Evolutionary conservation across 2,888 invertebrate genomes (phyloP).

Genomic region (Acronicta psi): DNA sequence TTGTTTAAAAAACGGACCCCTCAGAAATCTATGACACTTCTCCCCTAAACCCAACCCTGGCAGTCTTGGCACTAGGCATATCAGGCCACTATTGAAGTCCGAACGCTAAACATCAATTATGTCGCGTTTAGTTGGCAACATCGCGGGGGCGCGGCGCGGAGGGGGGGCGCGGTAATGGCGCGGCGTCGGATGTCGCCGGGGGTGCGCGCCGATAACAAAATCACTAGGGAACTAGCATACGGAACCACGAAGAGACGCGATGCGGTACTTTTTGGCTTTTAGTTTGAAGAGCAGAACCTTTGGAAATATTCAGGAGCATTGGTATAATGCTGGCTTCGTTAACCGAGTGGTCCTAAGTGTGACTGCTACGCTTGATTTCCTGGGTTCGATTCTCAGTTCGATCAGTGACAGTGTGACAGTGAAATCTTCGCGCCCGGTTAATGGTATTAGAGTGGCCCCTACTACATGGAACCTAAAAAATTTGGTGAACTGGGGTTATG

Average conservation of each 20-base stretch:
- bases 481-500: no score
- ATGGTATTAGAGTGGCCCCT: no score
- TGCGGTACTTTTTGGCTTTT: constrained; percentile 45
- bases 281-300: neutral
- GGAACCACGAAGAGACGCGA: constrained; percentile 59
- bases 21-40: no score
- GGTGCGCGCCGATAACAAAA: constrained; percentile 87
- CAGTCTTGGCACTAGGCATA: constrained; percentile 22
- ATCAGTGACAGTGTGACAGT: no score
- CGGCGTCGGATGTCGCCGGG: constrained; percentile 87
- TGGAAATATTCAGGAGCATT: no score
- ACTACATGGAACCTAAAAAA: no score
- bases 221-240: constrained; percentile 82
- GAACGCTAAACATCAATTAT: constrained; percentile 58
- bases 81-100: constrained; percentile 50
- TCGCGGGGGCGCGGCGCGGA: constrained; percentile 52
- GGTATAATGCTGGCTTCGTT: no score
- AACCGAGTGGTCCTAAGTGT: no score
- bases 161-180: constrained; percentile 78
- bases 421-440: no score
- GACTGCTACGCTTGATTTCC: no score
- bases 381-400: no score
- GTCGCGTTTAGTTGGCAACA: constrained; percentile 59
- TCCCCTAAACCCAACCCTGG: no score
- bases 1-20: constrained; percentile 5